Percentiles rank a stretch among this genome's conserved stretches.
phyloP scores from a whole-genome alignment of 2,888 invertebrate species.

The Odontocerum albicorne region DNA sequence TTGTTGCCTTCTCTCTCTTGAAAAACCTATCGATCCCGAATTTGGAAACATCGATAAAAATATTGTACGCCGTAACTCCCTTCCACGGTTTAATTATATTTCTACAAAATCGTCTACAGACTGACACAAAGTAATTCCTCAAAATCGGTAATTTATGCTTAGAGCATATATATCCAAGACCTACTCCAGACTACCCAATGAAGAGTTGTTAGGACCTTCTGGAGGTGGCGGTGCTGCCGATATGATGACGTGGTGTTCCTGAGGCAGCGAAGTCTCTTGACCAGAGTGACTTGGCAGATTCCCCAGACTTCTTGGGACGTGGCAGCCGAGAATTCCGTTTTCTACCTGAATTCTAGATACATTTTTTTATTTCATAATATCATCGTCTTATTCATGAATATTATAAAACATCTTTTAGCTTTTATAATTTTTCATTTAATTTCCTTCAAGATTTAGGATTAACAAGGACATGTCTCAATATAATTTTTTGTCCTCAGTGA shows the following conservation, averaged over 20 bases:
- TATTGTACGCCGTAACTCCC: conserved; percentile 10
- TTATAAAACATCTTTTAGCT: neutral
- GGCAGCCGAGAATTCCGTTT: too few relatives aligned
- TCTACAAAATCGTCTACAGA: neutral
- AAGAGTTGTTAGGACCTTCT: too few relatives aligned
- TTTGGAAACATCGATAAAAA: conserved; percentile 16
- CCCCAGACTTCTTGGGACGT: conserved; percentile 33
- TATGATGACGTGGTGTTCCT: conserved; percentile 17
- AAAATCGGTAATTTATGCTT: neutral
- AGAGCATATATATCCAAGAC: too few relatives aligned
- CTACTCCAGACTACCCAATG: too few relatives aligned
- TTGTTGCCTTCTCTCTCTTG: too few relatives aligned
- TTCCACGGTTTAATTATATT: conserved; percentile 16
- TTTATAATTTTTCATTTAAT: neutral
- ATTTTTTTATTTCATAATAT: too few relatives aligned
- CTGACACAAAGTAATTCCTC: neutral
- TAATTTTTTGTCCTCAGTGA: too few relatives aligned
- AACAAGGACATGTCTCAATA: too few relatives aligned
- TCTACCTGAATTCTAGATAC: too few relatives aligned
- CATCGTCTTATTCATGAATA: conserved; percentile 5
- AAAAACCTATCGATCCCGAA: conserved; percentile 13
- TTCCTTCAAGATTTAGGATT: neutral
- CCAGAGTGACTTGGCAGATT: conserved; percentile 32
- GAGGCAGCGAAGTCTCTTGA: conserved; percentile 17
- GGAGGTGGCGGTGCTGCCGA: neutral